Conservation (phyloP, 2,113 vertebrate species). For the Anarhynchus alexandrinus region DNA sequence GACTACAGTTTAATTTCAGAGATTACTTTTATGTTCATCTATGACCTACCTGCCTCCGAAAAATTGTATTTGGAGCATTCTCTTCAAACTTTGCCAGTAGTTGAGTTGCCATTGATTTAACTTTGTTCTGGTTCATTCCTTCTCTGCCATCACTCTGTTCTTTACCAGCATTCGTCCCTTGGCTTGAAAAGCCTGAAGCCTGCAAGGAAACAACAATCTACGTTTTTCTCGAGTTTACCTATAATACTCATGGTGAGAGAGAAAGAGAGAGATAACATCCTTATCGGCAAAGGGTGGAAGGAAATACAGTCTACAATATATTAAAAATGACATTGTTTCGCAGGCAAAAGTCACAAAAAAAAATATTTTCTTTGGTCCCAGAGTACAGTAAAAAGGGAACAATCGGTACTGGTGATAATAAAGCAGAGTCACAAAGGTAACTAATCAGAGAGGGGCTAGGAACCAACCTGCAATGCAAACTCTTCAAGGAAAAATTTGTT, state of each 20-base stretch:
- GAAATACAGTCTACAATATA: neutral
- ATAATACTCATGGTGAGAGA: neutral
- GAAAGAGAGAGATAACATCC: neutral
- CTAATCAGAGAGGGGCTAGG: neutral
- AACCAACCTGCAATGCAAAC: neutral
- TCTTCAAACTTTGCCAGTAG: conserved; percentile 95
- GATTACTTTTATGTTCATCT: neutral
- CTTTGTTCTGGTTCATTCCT: conserved; percentile 85
- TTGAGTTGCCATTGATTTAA: conserved; percentile 93
- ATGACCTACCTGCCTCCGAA: conserved; percentile 83
- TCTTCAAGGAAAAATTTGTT: neutral
- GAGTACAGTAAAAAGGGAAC: neutral
- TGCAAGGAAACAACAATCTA: conserved; percentile 49
- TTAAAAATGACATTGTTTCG: neutral
- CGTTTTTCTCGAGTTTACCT: neutral
- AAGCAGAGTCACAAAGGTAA: neutral
- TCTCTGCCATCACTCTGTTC: conserved; percentile 74
- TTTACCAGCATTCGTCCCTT: conserved; percentile 49
- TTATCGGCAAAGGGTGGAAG: neutral
- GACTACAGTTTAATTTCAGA: neutral
- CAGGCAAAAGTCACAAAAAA: neutral
- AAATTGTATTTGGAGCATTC: conserved; percentile 68
- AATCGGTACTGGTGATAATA: neutral
- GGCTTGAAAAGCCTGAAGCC: conserved; percentile 75
- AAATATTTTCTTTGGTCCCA: neutral